Evolutionary conservation across 2,888 invertebrate genomes (phyloP), one percentile per base, ranked within the genome.

Genomic region (Gastracanthus pulcherrimus): DNA sequence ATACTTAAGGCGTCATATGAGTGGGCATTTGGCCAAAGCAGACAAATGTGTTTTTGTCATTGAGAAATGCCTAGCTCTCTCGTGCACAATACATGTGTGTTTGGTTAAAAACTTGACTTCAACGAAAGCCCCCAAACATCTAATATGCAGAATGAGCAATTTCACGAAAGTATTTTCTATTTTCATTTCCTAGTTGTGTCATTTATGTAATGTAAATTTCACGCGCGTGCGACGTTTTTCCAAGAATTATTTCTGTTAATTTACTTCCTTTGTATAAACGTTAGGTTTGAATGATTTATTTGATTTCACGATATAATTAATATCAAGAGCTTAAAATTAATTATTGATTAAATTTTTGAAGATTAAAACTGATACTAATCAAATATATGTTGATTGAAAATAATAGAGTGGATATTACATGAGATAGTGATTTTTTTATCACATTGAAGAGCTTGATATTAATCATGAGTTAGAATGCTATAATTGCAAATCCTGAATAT

Each of bases 1-100:
- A 87, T 84, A 83, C 82, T 84, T 84, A 69, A 84, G 80, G 84
- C 88, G 84, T 86, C 86, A 87, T 87, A 84, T 81, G 82, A 87
- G 85, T 83, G 85, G 88, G 88, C 88, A 84, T 70, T 62, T 64
- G 58, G 86, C 88, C 88, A 87, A 78, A 74, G 69, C 62, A 34
- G 81, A 84, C 81, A 80, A 84, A 79, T 81, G 66, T 48, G 77
- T 80, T 76, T 77, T 76, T 9, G 34, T 72, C 41, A 45, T 77
- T 81, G 70, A 82, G 78, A 82, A 84, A 82, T 80, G 38, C 69
- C n/a, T 66, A 45, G 62, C 81, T 81, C 66, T 80, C 41, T 51
- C 34, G 36, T 51, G 13, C 29, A 80, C 31, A 79, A 67, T 74
- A 72, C 3, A 74, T 38, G 41, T 48, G 29, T 51, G 23, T 78